phyloP scores from a whole-genome alignment of 1,140 invertebrate genomes.

The Nephila pilipes region DNA sequence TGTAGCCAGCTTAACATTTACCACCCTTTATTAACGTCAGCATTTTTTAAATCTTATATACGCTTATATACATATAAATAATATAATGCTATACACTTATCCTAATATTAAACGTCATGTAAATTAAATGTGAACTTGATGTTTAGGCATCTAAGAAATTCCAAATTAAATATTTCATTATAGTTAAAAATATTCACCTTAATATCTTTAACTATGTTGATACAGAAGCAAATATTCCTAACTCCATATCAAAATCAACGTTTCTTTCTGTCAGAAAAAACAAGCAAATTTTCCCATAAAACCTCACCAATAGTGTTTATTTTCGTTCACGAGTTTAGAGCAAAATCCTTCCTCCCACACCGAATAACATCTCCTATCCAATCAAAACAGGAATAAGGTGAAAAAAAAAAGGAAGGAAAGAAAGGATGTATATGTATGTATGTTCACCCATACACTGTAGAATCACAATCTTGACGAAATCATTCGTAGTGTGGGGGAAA shows the following conservation, averaged over 20 bases:
- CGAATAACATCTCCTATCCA: slow-evolving; percentile 4
- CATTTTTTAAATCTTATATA: too few species aligned
- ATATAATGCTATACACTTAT: too few species aligned
- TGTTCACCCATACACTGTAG: background rate
- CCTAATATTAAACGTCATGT: too few species aligned
- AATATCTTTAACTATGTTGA: background rate
- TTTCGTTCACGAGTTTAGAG: background rate
- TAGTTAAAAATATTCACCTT: too few species aligned
- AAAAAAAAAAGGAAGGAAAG: background rate
- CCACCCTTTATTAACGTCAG: too few species aligned
- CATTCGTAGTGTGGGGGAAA: slow-evolving; percentile 9
- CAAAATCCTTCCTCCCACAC: background rate
- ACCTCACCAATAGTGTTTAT: background rate
- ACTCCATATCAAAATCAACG: background rate
- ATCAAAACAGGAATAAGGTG: background rate
- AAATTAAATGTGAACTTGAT: too few species aligned
- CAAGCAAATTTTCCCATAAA: background rate
- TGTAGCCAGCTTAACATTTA: too few species aligned
- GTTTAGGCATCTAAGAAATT: too few species aligned
- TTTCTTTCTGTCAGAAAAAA: background rate
- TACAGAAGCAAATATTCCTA: background rate
- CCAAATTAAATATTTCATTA: too few species aligned
- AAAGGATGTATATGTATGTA: background rate
- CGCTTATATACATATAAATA: too few species aligned
- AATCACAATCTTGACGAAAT: slow-evolving; percentile 26